Base-by-base conservation (phyloP, 2,888 invertebrate genomes). In the Phengaris arion region DNA sequence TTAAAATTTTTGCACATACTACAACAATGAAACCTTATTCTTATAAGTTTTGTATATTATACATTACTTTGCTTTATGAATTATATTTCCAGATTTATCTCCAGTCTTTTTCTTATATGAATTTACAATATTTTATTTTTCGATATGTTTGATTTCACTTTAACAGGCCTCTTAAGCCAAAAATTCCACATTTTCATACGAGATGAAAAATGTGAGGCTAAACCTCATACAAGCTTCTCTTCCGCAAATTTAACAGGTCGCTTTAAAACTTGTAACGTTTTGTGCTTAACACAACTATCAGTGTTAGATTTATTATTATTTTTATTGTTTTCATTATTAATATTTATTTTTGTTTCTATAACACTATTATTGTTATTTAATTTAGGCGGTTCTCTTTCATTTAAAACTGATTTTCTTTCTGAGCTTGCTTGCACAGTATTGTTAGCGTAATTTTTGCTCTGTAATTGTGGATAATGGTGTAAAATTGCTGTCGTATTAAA, bases 141-240 rank as follows among this genome's bases (percentile, higher is more conserved):
- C 82, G 87, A 87, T 87, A 86, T 87, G 87, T 87, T 83, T 84
- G 80, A 79, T 83, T 84, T 86, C 80, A 82, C 82, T 81, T 80
- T 81, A 74, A 80, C 80, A 78, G 82, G 83, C 81, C 82, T 83
- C 68, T 82, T 80, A 79, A 84, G 83, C 85, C 86, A 86, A 77
- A 85, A 80, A 80, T 85, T 85, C 81, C 82, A 82, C 74, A 87
- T 81, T 77, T 84, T 77, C 74, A 78, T 79, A 75, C 76, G 70
- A 78, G 78, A 77, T 78, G 79, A 87, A 82, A 88, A 86, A 72
- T 81, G 82, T 79, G 77, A 82, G 85, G 86, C 86, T 85, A 85
- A 89, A 82, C 85, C 86, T 93, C 90, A 93, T 89, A 93, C 93
- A 81, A 93, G 91, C 77, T 93, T 93, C 80, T 93, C 93, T 85